Percentiles rank a stretch among this genome's conserved stretches.
Conservation (phyloP, 2,797 vertebrate species). For the Crocodylus rhombifer region DNA sequence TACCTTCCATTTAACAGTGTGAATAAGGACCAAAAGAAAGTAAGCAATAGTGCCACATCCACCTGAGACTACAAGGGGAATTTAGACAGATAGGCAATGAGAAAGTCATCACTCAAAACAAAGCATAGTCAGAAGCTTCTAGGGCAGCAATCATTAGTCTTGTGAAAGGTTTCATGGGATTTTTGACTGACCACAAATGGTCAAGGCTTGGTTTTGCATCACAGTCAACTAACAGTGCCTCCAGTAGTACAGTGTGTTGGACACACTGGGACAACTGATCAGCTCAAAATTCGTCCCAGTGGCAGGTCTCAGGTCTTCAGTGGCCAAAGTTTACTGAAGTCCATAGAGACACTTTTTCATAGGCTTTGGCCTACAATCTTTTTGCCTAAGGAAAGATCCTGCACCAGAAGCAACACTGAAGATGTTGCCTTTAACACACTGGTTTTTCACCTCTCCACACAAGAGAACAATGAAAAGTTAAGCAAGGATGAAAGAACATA, state of each 20-base stretch:
- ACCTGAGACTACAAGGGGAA: neutral
- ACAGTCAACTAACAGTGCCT: neutral
- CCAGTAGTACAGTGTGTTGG: neutral
- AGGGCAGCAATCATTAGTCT: neutral
- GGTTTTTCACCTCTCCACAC: neutral
- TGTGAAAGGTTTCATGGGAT: neutral
- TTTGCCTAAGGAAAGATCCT: neutral
- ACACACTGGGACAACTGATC: neutral
- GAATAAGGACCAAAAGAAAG: neutral
- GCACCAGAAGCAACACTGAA: neutral
- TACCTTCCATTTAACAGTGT: neutral
- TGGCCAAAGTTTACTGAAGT: neutral
- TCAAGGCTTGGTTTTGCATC: neutral
- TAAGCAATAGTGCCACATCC: neutral
- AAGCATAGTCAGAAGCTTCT: neutral
- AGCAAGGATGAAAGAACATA: neutral
- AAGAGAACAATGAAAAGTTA: neutral
- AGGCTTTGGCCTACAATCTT: neutral
- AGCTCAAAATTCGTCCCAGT: neutral
- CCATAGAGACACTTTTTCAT: neutral
- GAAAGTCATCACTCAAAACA: neutral
- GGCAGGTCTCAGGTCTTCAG: neutral
- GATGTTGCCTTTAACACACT: neutral
- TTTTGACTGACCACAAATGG: neutral
- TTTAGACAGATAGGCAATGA: neutral